Conservation (phyloP, 1,140 invertebrate species). For the Aphelinus certus region DNA sequence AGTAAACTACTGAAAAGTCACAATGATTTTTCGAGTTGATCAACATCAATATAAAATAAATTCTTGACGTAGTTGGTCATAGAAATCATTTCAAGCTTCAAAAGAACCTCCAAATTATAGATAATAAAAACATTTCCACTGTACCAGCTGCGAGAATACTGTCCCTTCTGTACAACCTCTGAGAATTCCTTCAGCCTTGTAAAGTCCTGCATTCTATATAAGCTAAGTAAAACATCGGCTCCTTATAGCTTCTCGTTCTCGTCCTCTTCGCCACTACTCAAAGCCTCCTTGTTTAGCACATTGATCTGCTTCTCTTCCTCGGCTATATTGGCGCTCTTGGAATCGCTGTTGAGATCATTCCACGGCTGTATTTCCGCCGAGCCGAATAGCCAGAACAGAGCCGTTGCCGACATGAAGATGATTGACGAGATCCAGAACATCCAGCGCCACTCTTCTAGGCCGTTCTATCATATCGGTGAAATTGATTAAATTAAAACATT, state of each 20-base stretch:
- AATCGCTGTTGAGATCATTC: constrained; percentile 63
- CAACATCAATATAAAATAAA: too few relatives aligned
- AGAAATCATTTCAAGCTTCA: too few relatives aligned
- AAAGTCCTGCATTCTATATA: too few relatives aligned
- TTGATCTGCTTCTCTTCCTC: constrained; percentile 52
- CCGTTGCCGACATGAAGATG: constrained; percentile 75
- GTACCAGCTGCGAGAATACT: too few relatives aligned
- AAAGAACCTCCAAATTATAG: too few relatives aligned
- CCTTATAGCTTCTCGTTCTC: constrained; percentile 56
- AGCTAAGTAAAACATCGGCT: too few relatives aligned
- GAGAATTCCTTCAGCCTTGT: too few relatives aligned
- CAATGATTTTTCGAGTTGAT: too few relatives aligned
- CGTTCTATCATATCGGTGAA: constrained; percentile 68
- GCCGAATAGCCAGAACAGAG: constrained; percentile 75
- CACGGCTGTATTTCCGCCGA: constrained; percentile 73
- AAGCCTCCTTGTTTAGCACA: constrained; percentile 21
- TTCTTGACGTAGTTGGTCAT: too few relatives aligned
- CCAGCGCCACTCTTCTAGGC: constrained; percentile 78
- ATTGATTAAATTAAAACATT: background rate
- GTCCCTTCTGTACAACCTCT: too few relatives aligned
- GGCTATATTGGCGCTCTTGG: constrained; percentile 22
- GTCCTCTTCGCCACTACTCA: constrained; percentile 50
- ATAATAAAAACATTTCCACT: too few relatives aligned
- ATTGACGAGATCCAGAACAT: constrained; percentile 80
- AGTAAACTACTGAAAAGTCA: too few relatives aligned